Evolutionary conservation across 2,113 vertebrate species (phyloP).

Genomic region (Xiphorhynchus elegans): DNA sequence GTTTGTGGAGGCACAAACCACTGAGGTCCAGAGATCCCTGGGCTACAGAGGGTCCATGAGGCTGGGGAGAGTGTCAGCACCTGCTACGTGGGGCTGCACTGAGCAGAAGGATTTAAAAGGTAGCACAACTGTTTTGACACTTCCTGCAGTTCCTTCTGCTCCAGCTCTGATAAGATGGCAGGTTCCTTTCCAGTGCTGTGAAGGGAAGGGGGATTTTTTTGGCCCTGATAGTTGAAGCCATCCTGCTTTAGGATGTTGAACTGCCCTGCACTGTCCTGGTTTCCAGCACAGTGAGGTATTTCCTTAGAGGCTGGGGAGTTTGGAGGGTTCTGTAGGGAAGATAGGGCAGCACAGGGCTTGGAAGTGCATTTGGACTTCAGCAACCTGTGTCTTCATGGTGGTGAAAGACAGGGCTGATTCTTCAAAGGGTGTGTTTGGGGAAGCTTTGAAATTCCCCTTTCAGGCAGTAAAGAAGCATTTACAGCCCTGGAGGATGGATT

Average conservation of each 20-base stretch:
- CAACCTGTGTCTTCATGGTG: background rate
- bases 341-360: background rate
- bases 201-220: background rate
- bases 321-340: background rate
- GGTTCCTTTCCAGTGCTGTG: background rate
- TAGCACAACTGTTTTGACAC: background rate
- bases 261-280: rapidly evolving
- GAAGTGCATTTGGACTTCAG: background rate
- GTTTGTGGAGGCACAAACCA: background rate
- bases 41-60: background rate
- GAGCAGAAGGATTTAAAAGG: background rate
- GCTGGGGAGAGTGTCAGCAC: background rate
- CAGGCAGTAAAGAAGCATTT: background rate
- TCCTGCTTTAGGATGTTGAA: background rate
- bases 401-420: background rate
- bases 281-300: background rate
- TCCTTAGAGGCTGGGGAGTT: background rate
- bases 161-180: background rate
- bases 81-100: rapidly evolving
- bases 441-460: background rate
- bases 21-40: background rate
- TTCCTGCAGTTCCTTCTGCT: background rate
- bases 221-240: background rate
- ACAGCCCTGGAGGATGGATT: background rate
- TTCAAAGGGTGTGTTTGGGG: background rate